A percentile compares a stretch with the other conserved stretches of the same genome.
phyloP scores from a whole-genome alignment of 92 coral and sea anemone species.

The Parazoanthus darwini region DNA sequence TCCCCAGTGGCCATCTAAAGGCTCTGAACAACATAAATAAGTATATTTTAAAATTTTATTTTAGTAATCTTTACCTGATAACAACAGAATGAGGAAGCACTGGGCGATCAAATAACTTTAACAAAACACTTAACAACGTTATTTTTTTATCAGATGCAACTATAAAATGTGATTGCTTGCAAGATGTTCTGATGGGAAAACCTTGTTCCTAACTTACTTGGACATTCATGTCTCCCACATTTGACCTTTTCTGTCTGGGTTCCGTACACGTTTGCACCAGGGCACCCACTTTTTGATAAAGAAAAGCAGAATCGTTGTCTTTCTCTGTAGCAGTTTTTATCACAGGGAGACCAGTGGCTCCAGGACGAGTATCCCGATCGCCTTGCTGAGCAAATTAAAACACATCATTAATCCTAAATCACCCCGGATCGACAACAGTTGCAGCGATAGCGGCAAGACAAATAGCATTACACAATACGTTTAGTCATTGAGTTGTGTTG shows the following conservation, averaged over 20 bases:
- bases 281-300: conserved; percentile 25
- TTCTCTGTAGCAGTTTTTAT: conserved; percentile 49
- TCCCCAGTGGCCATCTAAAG: conserved; percentile 52
- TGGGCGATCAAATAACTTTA: too few relatives aligned
- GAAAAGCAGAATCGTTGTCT: conserved; percentile 55
- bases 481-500: too few relatives aligned
- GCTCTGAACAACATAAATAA: conserved; percentile 17
- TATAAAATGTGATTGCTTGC: background rate
- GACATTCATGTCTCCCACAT: conserved; percentile 46
- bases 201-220: conserved; percentile 25
- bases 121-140: too few relatives aligned
- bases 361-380: conserved; percentile 40
- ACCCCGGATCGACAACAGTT: background rate
- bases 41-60: background rate
- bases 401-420: background rate
- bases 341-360: conserved; percentile 53
- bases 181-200: background rate
- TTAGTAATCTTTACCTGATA: too few relatives aligned
- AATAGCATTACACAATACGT: too few relatives aligned
- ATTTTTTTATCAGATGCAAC: background rate
- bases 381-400: conserved; percentile 7
- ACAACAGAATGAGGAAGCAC: background rate
- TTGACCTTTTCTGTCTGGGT: conserved; percentile 38
- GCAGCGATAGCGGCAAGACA: background rate
- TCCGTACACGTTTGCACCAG: conserved; percentile 42